Evolutionary conservation across 2,113 vertebrate genomes (phyloP).

Genomic region (Tachycineta bicolor): DNA sequence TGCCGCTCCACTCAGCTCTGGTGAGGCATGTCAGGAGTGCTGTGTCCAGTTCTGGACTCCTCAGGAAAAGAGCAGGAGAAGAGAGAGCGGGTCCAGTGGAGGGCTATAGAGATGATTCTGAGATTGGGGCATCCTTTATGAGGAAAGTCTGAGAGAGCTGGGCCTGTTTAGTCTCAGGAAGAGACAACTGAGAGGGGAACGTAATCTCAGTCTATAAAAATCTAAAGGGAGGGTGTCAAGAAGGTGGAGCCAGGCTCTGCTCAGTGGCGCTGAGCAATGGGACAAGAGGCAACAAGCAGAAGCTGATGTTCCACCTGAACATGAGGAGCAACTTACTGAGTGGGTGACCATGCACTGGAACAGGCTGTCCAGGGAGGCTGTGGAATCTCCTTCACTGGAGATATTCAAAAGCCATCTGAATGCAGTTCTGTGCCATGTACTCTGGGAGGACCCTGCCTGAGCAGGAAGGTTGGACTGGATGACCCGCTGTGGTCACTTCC

Average conservation of each 20-base stretch:
- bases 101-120: not conserved
- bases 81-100: not conserved
- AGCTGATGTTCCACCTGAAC: not conserved
- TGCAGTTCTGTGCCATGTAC: not conserved
- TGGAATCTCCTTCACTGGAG: not conserved
- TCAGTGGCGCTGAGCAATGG: fast-evolving
- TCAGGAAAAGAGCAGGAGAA: no score
- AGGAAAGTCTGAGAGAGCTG: not conserved
- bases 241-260: not conserved
- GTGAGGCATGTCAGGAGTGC: no score
- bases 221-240: not conserved
- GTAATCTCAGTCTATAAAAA: not conserved
- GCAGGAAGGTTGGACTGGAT: not conserved
- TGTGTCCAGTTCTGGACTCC: not conserved
- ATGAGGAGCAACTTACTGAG: not conserved
- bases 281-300: not conserved
- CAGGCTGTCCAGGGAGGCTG: not conserved
- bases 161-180: not conserved
- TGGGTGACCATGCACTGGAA: not conserved
- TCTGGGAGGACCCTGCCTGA: not conserved
- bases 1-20: not conserved
- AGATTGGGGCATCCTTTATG: fast-evolving
- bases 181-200: not conserved
- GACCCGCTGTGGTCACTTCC: not conserved
- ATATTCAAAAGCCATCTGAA: not conserved